A percentile compares a stretch with the other conserved stretches of the same genome.
Conservation (phyloP, 2,797 vertebrate species). For the Hypotaenidia philippensis region DNA sequence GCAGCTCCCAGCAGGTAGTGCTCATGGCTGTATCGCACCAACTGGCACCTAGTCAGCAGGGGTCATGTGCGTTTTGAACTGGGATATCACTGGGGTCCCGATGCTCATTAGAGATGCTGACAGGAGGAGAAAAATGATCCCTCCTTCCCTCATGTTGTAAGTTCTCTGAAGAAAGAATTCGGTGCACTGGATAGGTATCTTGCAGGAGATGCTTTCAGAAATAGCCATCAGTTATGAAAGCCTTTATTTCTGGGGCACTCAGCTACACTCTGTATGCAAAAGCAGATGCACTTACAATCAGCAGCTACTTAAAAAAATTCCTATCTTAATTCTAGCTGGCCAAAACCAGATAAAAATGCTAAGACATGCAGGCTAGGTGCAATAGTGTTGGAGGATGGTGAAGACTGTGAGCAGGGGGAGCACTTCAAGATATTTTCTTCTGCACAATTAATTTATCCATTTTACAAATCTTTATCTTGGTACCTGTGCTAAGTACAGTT, state of each 20-base stretch:
- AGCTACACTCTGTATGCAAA: not conserved
- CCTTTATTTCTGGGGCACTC: not conserved
- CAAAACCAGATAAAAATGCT: not conserved
- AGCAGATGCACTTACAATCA: not conserved
- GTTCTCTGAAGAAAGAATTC: not conserved
- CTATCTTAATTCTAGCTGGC: not conserved
- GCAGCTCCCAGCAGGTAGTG: not conserved
- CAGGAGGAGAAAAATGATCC: not conserved
- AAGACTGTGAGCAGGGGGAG: not conserved
- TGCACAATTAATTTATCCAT: not conserved
- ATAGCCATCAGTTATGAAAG: not conserved
- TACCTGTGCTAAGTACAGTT: not conserved
- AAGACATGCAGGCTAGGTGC: not conserved
- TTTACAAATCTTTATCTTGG: not conserved
- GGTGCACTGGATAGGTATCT: not conserved
- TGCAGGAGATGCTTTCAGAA: not conserved
- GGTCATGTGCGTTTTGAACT: not conserved
- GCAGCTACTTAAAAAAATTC: not conserved
- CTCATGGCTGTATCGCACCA: not conserved
- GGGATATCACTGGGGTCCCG: not conserved
- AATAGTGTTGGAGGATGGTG: not conserved
- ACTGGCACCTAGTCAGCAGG: not conserved
- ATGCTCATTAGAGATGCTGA: not conserved
- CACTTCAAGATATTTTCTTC: not conserved
- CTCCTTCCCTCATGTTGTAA: not conserved